Evolutionary conservation across 2,797 vertebrate genomes (phyloP), one percentile per base, ranked within the genome.

Genomic region (Bovichtus diacanthus): DNA sequence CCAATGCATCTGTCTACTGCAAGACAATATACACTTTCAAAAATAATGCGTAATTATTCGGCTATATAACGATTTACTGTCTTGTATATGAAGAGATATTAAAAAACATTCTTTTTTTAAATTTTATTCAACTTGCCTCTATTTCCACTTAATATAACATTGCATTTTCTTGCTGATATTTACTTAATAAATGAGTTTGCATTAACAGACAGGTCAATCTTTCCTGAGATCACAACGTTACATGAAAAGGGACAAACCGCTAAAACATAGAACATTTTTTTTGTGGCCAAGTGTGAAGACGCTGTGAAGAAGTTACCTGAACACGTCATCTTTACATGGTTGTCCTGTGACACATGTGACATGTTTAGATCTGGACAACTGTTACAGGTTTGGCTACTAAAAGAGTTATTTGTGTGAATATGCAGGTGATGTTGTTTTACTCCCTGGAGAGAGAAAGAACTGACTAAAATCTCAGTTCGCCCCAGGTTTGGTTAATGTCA

Each of bases 401-500:
- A 18, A 54, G 31, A 8, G 31, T 9, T 34, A 53, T 62, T 51
- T 46, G 3, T 25, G 15, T 54, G 10, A 43, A 49, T 3, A 41
- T 50, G 3, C 6, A 46, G 18, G 53, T 43, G 21, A 47, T 65
- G 12, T 12, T 41, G n/a, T 71, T 71, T 11, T 1, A 19, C 11
- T 50, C 11, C 6, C 27, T 16, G 5, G 15, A 58, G 31, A 4
- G 21, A 10, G 34, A 34, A 19, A 19, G 61, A 31, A 55, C 18
- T 27, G 41, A 60, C 61, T 67, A 39, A 49, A 60, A 61, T 47
- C 51, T 72, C 6, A 46, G 36, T 41, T 44, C 2, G 12, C 38
- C 44, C 56, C 31, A 18, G 44, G 76, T 71, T 71, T 36, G 34
- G 44, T 53, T 72, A 18, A 78, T 61, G 44, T 70, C 50, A 68